Percentiles rank a stretch among this genome's conserved stretches.
phyloP scores from a whole-genome alignment of 35 echinoderm and acorn worm genomes.

The Hemicentrotus pulcherrimus region DNA sequence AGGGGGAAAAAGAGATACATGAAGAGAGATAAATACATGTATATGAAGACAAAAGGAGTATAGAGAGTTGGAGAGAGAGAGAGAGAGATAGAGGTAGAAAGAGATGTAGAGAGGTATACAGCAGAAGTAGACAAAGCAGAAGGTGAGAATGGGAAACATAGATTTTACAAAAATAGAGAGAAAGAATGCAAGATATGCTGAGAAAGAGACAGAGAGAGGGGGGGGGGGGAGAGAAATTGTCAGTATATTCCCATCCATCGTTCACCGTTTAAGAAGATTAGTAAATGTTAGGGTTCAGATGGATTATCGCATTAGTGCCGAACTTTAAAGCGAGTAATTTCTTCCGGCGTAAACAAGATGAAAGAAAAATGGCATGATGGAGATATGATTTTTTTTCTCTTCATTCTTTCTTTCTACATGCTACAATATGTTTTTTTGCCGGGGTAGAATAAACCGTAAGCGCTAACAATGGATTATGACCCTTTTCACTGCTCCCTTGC shows the following conservation, averaged over 20 bases:
- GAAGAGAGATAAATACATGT: background rate
- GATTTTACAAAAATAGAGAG: no score
- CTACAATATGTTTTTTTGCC: background rate
- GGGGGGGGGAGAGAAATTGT: background rate
- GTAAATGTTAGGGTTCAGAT: slow-evolving; percentile 31
- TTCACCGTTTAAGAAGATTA: slow-evolving; percentile 35
- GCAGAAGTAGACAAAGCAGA: no score
- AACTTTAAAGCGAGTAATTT: slow-evolving; percentile 19
- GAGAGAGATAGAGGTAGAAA: no score
- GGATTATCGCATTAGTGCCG: slow-evolving; percentile 20
- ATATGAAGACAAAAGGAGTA: no score
- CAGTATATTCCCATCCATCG: slow-evolving; percentile 23
- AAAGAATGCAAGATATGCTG: background rate
- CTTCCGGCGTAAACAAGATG: slow-evolving; percentile 16
- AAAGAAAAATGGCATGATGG: slow-evolving; percentile 1
- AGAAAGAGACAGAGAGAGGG: background rate
- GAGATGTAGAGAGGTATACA: no score
- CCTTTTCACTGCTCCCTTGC: background rate
- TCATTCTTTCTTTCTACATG: background rate
- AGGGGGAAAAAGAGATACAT: background rate
- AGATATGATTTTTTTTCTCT: background rate
- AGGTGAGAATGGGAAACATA: no score
- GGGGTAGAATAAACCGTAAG: background rate
- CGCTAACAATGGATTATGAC: background rate
- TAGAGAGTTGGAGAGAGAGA: no score